Evolutionary conservation across 2,888 invertebrate species (phyloP).

Genomic region (Phyllotreta striolata): DNA sequence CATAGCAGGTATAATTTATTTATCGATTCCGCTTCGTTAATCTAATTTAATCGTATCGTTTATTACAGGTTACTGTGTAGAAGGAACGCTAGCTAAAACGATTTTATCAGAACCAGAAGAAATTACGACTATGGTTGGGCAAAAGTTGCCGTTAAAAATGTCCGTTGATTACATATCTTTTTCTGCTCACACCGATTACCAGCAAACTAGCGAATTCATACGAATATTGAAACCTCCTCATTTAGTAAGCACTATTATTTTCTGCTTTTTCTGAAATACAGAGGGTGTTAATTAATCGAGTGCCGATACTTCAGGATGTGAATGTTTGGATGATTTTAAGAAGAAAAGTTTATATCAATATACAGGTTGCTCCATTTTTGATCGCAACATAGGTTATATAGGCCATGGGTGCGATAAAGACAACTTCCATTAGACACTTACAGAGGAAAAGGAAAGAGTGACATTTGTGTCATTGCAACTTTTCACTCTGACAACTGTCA

Average conservation of each 20-base stretch:
- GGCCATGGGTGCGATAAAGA: too few relatives aligned
- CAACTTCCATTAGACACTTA: too few relatives aligned
- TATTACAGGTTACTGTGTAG: conserved; percentile 78
- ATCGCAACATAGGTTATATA: too few relatives aligned
- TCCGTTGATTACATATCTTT: conserved; percentile 99
- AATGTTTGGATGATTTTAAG: too few relatives aligned
- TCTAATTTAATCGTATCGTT: conserved; percentile 23
- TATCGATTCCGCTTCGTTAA: not conserved
- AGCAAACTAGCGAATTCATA: conserved; percentile 97
- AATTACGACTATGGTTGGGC: conserved; percentile 93
- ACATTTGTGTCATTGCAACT: too few relatives aligned
- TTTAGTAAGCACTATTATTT: conserved; percentile 65
- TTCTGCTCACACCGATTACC: conserved; percentile 98
- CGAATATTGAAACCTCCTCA: conserved; percentile 93
- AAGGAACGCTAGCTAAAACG: conserved; percentile 90
- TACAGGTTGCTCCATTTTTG: too few relatives aligned
- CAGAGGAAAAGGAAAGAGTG: too few relatives aligned
- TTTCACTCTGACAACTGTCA: too few relatives aligned
- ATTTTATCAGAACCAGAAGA: conserved; percentile 98
- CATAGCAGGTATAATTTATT: conserved; percentile 77
- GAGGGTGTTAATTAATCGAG: too few relatives aligned
- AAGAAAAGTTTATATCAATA: too few relatives aligned
- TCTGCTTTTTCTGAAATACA: not conserved
- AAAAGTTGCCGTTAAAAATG: conserved; percentile 95
- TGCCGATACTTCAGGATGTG: too few relatives aligned